Conservation (phyloP, 1,140 invertebrate species). For the Halesus radiatus region DNA sequence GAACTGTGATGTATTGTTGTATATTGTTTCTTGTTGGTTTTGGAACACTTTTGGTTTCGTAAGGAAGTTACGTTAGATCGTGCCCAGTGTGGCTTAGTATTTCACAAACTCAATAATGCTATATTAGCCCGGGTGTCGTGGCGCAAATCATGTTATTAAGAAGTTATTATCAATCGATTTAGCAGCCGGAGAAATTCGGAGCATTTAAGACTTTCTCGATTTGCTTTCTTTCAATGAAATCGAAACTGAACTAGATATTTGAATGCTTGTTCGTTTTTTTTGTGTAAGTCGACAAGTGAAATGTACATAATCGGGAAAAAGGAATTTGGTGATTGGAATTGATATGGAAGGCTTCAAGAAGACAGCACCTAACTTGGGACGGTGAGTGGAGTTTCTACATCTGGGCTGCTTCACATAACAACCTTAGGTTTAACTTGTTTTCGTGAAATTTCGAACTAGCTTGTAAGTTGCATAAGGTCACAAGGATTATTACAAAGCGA, state of each 20-base stretch:
- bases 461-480: too few species aligned
- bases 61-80: conserved; percentile 23
- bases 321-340: too few species aligned
- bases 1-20: conserved; percentile 35
- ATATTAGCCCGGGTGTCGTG: conserved; percentile 15
- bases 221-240: background rate
- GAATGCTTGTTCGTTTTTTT: background rate
- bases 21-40: conserved; percentile 39
- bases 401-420: too few species aligned
- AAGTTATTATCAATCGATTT: conserved; percentile 5
- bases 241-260: conserved; percentile 1
- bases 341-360: too few species aligned
- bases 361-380: too few species aligned
- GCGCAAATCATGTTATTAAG: conserved; percentile 15
- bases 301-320: too few species aligned
- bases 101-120: conserved; percentile 13
- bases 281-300: too few species aligned
- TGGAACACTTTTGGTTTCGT: conserved; percentile 37
- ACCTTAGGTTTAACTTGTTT: too few species aligned
- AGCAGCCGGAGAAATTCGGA: background rate
- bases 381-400: too few species aligned
- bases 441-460: too few species aligned
- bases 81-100: conserved; percentile 21
- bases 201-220: background rate
- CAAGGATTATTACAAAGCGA: too few species aligned